Base-by-base conservation (phyloP, 2,113 vertebrate species). In the Blennius ocellaris region DNA sequence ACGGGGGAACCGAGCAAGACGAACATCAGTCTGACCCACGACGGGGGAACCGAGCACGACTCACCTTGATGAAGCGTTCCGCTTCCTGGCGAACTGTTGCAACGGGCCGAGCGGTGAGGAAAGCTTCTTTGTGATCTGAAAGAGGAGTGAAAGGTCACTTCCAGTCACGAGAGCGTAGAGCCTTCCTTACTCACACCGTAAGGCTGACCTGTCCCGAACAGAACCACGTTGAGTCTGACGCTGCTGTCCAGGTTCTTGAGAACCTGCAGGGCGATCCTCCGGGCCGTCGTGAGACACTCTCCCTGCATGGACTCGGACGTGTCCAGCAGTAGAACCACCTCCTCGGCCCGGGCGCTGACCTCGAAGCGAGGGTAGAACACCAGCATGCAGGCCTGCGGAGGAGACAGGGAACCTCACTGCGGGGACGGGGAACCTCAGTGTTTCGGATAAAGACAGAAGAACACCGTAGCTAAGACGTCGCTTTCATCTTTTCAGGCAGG, bases 321-420 rank as follows among this genome's bases (percentile, higher is more conserved):
- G 84, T 96, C 95, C 44, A 96, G 76, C 83, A 95, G 89, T 60
- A 97, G 90, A 54, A 96, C 7, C 7, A 94, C 85, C 89, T 96
- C 93, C 7, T 57, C 78, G 1, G 47, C 7, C 15, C 64, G 17
- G 38, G 73, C 16, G 1, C 21, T 0, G 21, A 38, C n/a, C 11
- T 87, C 71, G 59, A 97, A 95, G 30, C 94, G 69, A 6, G 95
- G 94, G 57, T 96, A 95, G 88, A 98, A 97, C 39, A 97, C 94
- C 69, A 97, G 83, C 95, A 96, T 96, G 82, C 95, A 96, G 65
- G 94, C 95, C 96, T 97, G 50, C 1, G 81, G 71, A n/a, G 70
- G 17, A 11, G 16, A 1, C 12, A 51, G 21, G 4, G 21, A 2
- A n/a, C 4, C 21, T 30, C 21, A 30, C n/a, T n/a, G n/a, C n/a